Base-by-base conservation (phyloP, 2,113 vertebrate genomes). In the Lasiurus cinereus region DNA sequence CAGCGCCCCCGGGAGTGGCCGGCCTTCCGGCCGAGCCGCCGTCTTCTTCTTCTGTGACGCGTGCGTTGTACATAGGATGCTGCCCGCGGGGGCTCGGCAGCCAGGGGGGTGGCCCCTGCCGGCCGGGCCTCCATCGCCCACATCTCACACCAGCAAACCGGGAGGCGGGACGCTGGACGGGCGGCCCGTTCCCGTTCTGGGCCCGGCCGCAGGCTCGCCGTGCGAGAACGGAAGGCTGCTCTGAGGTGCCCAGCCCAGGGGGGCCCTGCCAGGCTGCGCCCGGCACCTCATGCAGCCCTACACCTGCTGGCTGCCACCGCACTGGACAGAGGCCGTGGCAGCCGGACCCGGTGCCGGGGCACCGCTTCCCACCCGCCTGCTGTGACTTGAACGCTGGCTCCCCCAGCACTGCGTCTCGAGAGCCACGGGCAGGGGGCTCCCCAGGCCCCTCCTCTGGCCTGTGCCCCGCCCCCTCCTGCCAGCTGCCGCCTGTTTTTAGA, bases 31-130 rank as follows among this genome's bases (percentile, higher is more conserved):
- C 43, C 6, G 6, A 59, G 64, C 78, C 27, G 0, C 79, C 0
- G 2, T 43, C 52, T 48, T 48, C 46, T 10, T 16, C 82, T 8
- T 16, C 82, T 3, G 33, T 31, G 92, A 91, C 39, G 67, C 43
- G 29, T 67, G 97, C 56, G 62, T 2, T 97, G 97, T 97, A 96
- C 94, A 95, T 94, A 97, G 93, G 92, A 93, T 33, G n/a, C 39
- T 29, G 73, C 27, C 77, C 8, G 36, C 62, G 0, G 22, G 0
- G 2, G n/a, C 56, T 92, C 9, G 48, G 91, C 74, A 46, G 69
- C 74, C 0, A 0, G 8, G 39, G 66, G n/a, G 3, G n/a, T 8
- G 1, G 29, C n/a, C 12, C 31, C 8, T 0, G 76, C 16, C 0
- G 9, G 70, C 89, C 67, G 8, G 80, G 88, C 79, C 33, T 29